phyloP scores from a whole-genome alignment of 1,140 invertebrate genomes.

The Babylonia areolata region DNA sequence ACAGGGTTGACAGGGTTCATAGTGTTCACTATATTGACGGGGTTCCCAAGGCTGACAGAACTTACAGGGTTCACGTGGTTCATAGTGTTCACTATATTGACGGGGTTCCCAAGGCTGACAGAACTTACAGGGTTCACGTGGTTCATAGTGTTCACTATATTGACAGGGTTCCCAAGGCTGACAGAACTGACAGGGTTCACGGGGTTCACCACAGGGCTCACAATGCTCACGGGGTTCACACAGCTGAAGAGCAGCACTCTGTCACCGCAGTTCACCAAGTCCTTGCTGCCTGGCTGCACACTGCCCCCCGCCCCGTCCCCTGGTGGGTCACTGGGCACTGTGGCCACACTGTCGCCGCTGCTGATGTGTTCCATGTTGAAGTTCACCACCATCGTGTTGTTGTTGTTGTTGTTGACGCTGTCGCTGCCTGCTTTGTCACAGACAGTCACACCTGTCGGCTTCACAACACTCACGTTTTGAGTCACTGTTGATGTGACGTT shows the following conservation, averaged over 20 bases:
- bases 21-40: no score
- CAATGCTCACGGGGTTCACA: not conserved
- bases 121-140: no score
- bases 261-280: not conserved
- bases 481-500: not conserved
- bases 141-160: no score
- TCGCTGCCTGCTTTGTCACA: constrained; percentile 19
- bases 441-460: not conserved
- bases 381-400: not conserved
- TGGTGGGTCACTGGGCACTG: not conserved
- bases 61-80: no score
- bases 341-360: not conserved
- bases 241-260: not conserved
- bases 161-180: no score
- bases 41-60: no score
- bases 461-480: no score
- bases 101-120: no score
- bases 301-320: not conserved
- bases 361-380: constrained; percentile 1
- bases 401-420: constrained; percentile 32
- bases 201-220: no score
- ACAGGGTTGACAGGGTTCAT: no score
- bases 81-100: no score
- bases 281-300: not conserved
- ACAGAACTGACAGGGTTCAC: no score